These are phyloP conservation scores for Ichneumoninae sp. DNA, from an alignment of 2,888 invertebrate species.

Conservation along the genomic window DNA sequence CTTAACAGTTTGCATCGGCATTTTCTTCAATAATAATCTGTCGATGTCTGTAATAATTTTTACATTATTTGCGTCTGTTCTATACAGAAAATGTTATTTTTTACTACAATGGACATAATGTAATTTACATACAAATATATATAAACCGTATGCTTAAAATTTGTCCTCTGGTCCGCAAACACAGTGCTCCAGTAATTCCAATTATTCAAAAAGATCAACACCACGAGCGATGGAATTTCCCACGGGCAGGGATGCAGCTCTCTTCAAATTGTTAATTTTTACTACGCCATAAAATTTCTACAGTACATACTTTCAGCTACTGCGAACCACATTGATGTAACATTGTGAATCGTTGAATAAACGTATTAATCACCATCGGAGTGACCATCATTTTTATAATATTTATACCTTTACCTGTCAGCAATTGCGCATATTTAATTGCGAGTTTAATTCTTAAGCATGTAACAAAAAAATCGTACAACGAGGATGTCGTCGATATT, in stretches of 20 bases:
- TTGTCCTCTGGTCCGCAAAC: neutral
- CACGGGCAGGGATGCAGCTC: neutral
- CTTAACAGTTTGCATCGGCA: neutral
- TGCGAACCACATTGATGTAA: conserved; percentile 55
- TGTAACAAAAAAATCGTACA: neutral
- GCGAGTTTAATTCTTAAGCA: neutral
- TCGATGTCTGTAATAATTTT: neutral
- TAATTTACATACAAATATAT: neutral
- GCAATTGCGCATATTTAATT: conserved; percentile 25
- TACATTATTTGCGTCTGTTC: neutral
- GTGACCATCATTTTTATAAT: conserved; percentile 56
- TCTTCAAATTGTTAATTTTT: conserved; percentile 9
- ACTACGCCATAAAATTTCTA: conserved; percentile 13
- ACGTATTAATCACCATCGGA: conserved; percentile 52
- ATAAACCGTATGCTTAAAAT: neutral
- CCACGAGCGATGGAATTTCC: neutral
- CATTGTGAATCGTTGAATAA: conserved; percentile 54
- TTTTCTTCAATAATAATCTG: neutral
- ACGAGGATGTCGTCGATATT: neutral
- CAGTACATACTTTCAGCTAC: conserved; percentile 33
- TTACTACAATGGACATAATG: neutral
- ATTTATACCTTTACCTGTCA: conserved; percentile 47
- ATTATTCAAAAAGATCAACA: neutral
- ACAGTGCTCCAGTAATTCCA: neutral
- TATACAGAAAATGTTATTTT: neutral